Base-by-base conservation (phyloP, 2,888 invertebrate genomes). In the Aspidapion aeneum region DNA sequence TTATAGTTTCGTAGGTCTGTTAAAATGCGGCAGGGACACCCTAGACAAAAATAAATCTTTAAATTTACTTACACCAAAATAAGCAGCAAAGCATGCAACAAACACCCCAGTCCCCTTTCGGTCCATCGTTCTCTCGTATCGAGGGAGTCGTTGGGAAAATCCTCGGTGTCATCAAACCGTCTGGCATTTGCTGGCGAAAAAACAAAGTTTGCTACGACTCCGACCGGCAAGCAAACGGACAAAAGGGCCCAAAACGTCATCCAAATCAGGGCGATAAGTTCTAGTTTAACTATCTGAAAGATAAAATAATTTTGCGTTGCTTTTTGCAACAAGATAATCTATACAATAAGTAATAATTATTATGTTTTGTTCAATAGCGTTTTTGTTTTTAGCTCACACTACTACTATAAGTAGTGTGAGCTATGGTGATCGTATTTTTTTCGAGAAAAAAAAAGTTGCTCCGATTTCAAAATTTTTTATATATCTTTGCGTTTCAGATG, bases 221-320 rank as follows among this genome's bases (percentile, higher is more conserved):
- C 68, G 56, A 70, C 63, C 7, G 75, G 74, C 55, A 77, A 68
- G 64, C 72, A 73, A 55, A 74, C 55, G 16, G 75, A 70, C 58
- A 75, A 65, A 52, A 76, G 62, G 2, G 72, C 69, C 77, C 75
- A 78, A 58, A 75, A 67, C 50, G 75, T 60, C 20, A 76, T 69
- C 78, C 78, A 78, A 21, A 69, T 63, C 16, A 75, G 61, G 21
- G 71, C 60, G n/a, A 69, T 64, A n/a, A 73, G 67, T 69, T 78
- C 77, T 55, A 73, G 59, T 68, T 77, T 75, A n/a, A 77, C 56
- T 19, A 74, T 66, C 77, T 78, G 67, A 55, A 66, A 70, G 18
- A 51, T 18, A 52, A 61, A 12, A 35, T 35, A 35, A 35, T 12
- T 35, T 35, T 35, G 3, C 35, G 35, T 35, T 35, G 12, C 3